Base-by-base conservation (phyloP, 2,113 vertebrate species). In the Proterorhinus semilunaris region DNA sequence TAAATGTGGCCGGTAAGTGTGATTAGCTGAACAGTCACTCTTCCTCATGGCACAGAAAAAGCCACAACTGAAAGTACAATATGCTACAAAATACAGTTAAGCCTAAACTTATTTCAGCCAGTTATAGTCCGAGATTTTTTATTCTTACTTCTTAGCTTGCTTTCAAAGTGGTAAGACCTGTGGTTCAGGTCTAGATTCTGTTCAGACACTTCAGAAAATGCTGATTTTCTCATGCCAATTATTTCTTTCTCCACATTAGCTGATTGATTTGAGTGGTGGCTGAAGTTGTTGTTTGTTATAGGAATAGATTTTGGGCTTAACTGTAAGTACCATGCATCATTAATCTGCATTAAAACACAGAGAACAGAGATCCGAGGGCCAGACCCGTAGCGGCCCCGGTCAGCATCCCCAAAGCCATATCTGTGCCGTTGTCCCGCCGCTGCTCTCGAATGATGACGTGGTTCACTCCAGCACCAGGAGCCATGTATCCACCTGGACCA, bases 351-450 rank as follows among this genome's bases (percentile, higher is more conserved):
- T 96, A 98, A 84, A 99, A 98, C 77, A 97, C 95, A 74, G 95
- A 96, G 80, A 98, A 98, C 54, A 98, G 91, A 3, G 97, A 99
- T 21, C 96, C 96, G 2, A 98, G 85, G 27, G 96, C 96, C 94
- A 99, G 92, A 81, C 96, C 97, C 0, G 96, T 99, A 0, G 95
- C 96, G 8, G 97, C 97, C 75, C 97, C 96, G 5, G 96, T 94
- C 2, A 98, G 91, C 95, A 99, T 95, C 66, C 96, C 94, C 82
- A 98, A 63, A 0, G 95, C 96, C 16, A 98, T 86, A 1, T 97
- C 96, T 51, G 93, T 95, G 42, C 94, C 93, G 0, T 88, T 93
- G 49, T 96, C 93, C 4, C 91, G 94, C 64, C 93, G 95, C 13
- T 93, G 95, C 81, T 97, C 96, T 50, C 90, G 93, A 55, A 97